Conservation (phyloP, 2,113 vertebrate species). For the Dicrurus megarhynchus region DNA sequence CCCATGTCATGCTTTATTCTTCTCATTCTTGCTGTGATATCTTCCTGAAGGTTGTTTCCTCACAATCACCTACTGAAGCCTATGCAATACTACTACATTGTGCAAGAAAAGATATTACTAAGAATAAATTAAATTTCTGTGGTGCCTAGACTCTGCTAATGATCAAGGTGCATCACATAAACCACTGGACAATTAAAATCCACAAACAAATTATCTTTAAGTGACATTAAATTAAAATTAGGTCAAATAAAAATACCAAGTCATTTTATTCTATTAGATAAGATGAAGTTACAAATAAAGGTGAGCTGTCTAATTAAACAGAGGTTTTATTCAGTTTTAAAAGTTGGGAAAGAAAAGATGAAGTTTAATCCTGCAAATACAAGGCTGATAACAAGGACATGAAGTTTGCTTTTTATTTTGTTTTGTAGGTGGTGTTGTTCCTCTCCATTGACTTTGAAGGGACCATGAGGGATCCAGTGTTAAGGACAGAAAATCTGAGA, state of each 20-base stretch:
- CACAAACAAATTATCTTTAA: not conserved
- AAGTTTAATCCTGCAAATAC: not conserved
- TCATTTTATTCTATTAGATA: not conserved
- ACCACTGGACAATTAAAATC: not conserved
- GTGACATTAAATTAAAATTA: not conserved
- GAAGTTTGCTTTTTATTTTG: not conserved
- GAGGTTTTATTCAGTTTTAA: not conserved
- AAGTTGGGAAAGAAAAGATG: not conserved
- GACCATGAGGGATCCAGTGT: not conserved
- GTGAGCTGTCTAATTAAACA: not conserved
- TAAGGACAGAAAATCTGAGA: not conserved
- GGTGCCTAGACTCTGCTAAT: not conserved
- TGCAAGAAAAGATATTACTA: not conserved
- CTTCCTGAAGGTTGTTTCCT: not conserved
- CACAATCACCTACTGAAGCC: not conserved
- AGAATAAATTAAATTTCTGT: not conserved
- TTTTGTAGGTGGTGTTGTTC: not conserved
- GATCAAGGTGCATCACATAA: not conserved
- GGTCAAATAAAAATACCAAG: not conserved
- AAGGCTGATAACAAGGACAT: not conserved
- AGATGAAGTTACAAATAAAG: not conserved
- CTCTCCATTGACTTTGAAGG: not conserved
- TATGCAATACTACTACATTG: not conserved
- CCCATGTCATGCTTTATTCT: not conserved
- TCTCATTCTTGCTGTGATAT: not conserved